Conservation (phyloP, 2,797 vertebrate species). For the Muraenolepis orangiensis region DNA sequence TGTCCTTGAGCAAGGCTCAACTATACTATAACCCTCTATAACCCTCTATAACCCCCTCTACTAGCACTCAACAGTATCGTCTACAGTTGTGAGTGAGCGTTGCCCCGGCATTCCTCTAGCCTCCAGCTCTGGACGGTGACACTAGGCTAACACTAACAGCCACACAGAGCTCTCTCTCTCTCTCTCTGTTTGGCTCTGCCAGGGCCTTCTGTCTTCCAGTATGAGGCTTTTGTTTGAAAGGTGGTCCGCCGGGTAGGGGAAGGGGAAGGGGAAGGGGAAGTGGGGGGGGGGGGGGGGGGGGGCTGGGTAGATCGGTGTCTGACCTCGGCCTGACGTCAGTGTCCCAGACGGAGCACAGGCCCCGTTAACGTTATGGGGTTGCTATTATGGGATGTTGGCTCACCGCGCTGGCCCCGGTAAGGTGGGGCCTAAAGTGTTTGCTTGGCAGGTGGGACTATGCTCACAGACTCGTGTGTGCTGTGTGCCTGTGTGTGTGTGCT, state of each 20-base stretch:
- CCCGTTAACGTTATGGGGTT: constrained; percentile 40
- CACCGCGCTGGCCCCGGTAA: constrained; percentile 4
- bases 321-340: constrained; percentile 39
- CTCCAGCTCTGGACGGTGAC: too few species aligned
- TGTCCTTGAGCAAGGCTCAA: too few species aligned
- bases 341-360: constrained; percentile 30
- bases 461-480: constrained; percentile 1
- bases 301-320: too few species aligned
- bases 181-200: constrained; percentile 28
- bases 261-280: too few species aligned
- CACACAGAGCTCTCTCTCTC: neutral
- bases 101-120: too few species aligned
- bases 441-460: neutral
- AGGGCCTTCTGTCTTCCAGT: constrained; percentile 53
- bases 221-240: constrained; percentile 64
- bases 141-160: too few species aligned
- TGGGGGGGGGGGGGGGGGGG: too few species aligned
- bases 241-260: constrained; percentile 52
- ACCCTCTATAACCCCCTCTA: too few species aligned
- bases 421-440: neutral
- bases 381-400: constrained; percentile 19
- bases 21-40: too few species aligned
- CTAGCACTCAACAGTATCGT: too few species aligned
- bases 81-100: too few species aligned
- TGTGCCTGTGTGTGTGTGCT: too few species aligned